Evolutionary conservation across 2,797 vertebrate genomes (phyloP).

Genomic region (Lagocephalus sceleratus): DNA sequence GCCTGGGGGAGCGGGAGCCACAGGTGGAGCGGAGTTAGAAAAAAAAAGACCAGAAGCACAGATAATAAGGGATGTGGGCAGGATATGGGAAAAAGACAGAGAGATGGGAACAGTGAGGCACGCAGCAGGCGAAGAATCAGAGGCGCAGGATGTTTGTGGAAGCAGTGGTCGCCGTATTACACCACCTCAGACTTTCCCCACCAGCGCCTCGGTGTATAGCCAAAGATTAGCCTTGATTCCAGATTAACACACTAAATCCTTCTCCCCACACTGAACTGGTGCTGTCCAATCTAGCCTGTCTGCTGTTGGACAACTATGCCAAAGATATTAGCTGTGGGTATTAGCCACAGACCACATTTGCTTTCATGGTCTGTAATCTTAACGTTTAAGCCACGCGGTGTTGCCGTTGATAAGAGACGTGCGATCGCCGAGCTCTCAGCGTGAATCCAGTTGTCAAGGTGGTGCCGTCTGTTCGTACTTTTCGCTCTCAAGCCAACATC

Average conservation of each 20-base stretch:
- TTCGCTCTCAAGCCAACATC: constrained; percentile 40
- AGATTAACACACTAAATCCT: constrained; percentile 65
- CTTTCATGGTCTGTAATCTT: constrained; percentile 58
- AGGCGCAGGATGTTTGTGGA: constrained; percentile 19
- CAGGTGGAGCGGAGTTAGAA: not conserved
- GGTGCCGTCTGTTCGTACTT: constrained; percentile 1
- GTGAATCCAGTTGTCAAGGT: constrained; percentile 21
- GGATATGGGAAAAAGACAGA: not conserved
- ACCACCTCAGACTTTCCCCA: constrained; percentile 22
- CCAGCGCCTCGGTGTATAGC: constrained; percentile 40
- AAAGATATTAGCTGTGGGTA: constrained; percentile 58
- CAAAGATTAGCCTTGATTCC: constrained; percentile 66
- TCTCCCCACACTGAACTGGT: constrained; percentile 35
- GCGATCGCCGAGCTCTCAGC: not conserved
- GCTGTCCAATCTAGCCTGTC: constrained; percentile 34
- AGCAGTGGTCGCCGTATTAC: constrained; percentile 5
- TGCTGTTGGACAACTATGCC: constrained; percentile 38
- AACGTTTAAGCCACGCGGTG: constrained; percentile 45
- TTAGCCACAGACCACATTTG: constrained; percentile 37
- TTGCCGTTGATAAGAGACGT: constrained; percentile 30
- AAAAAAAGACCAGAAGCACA: constrained; percentile 19
- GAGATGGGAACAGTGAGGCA: not conserved
- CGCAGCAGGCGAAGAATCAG: constrained; percentile 4
- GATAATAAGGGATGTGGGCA: constrained; percentile 4
- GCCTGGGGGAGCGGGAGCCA: constrained; percentile 1